Percentiles rank a stretch among this genome's conserved stretches.
These are phyloP conservation scores for Drosophila kohkoa DNA, from an alignment of 1,140 invertebrate species.

Conservation along the genomic window DNA sequence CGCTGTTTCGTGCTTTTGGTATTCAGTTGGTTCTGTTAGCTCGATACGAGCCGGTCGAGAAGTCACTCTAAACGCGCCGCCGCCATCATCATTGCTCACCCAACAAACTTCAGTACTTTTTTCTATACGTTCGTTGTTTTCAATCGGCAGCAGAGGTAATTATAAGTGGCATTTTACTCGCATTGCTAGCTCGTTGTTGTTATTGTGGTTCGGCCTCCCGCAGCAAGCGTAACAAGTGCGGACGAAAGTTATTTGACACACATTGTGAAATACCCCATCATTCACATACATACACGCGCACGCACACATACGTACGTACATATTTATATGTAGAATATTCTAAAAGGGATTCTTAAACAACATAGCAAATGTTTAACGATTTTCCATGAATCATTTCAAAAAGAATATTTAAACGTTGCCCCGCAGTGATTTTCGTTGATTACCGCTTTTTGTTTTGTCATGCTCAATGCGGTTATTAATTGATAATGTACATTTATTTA, in stretches of 20 bases:
- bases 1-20: constrained; percentile 36
- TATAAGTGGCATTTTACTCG: constrained; percentile 70
- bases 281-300: neutral
- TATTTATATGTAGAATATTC: constrained; percentile 13
- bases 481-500: constrained; percentile 55
- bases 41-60: constrained; percentile 60
- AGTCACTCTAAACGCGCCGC: neutral
- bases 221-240: constrained; percentile 62
- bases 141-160: constrained; percentile 58
- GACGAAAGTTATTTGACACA: constrained; percentile 49
- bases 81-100: constrained; percentile 3
- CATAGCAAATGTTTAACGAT: constrained; percentile 14
- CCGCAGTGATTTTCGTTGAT: neutral
- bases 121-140: constrained; percentile 33
- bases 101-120: constrained; percentile 27
- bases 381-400: constrained; percentile 38
- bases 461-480: constrained; percentile 67
- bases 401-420: constrained; percentile 3
- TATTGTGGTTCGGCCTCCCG: constrained; percentile 20
- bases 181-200: constrained; percentile 29
- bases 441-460: constrained; percentile 57
- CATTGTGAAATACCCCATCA: constrained; percentile 60
- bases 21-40: constrained; percentile 69
- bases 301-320: neutral
- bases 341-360: constrained; percentile 24